Percentiles rank a stretch among this genome's conserved stretches.
Conservation (phyloP, 2,113 vertebrate species). For the Sialia sialis region DNA sequence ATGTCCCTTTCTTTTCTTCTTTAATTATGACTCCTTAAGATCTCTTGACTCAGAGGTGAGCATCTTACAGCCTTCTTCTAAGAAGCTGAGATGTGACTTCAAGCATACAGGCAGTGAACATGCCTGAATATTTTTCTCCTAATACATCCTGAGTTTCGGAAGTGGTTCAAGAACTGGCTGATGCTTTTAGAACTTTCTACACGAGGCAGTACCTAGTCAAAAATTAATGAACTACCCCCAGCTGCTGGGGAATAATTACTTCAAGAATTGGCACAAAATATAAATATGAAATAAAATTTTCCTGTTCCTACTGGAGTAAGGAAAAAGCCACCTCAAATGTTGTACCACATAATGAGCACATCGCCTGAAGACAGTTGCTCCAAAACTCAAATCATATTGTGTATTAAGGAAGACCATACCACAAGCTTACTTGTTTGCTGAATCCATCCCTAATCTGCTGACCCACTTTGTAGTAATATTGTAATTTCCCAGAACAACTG, state of each 20-base stretch:
- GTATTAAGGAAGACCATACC: background rate
- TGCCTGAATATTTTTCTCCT: background rate
- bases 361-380: background rate
- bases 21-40: background rate
- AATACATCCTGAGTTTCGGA: background rate
- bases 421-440: background rate
- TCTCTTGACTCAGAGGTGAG: background rate
- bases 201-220: background rate
- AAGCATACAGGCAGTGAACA: background rate
- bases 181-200: background rate
- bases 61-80: background rate
- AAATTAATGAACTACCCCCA: background rate
- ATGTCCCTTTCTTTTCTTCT: background rate
- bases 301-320: background rate
- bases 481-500: background rate
- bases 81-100: background rate
- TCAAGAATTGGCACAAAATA: background rate
- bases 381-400: background rate
- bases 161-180: background rate
- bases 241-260: background rate
- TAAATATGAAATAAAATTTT: background rate
- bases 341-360: background rate
- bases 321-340: background rate
- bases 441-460: background rate
- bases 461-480: too few species aligned